These are phyloP conservation scores for Clarias pachynema DNA, from an alignment of 2,797 vertebrate genomes.

Conservation along the genomic window DNA sequence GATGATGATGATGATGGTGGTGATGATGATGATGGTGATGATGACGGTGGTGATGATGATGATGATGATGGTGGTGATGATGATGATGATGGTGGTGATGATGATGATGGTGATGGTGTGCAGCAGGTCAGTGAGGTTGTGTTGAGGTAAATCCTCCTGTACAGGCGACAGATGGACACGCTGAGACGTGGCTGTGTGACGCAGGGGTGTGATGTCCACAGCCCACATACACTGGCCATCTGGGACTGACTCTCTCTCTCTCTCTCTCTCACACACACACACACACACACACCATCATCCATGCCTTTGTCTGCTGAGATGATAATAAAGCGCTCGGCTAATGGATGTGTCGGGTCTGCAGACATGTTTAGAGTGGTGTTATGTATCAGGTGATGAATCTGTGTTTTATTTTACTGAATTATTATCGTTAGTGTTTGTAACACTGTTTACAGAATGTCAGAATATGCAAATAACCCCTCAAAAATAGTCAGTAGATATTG, in stretches of 20 bases:
- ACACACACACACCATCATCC: conserved; percentile 17
- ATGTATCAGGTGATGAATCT: neutral
- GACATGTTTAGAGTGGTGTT: neutral
- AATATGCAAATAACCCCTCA: neutral
- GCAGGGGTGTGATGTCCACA: conserved; percentile 23
- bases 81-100: neutral
- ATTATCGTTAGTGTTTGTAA: neutral
- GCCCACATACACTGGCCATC: conserved; percentile 45
- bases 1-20: neutral
- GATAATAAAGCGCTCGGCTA: neutral
- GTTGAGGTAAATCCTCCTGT: conserved; percentile 33
- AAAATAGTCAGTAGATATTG: neutral
- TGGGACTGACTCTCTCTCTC: conserved; percentile 27
- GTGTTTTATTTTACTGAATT: neutral
- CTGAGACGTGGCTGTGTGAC: conserved; percentile 28
- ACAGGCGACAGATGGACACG: conserved; percentile 40
- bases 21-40: neutral
- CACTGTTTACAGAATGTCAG: neutral
- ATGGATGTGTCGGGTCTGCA: neutral
- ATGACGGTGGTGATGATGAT: neutral
- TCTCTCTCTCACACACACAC: neutral
- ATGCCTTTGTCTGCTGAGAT: conserved; percentile 4
- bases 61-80: no score
- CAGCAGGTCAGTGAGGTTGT: conserved; percentile 37
- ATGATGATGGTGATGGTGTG: neutral